These are phyloP conservation scores for Neodon shergylaensis DNA, from an alignment of 2,113 vertebrate genomes.

Conservation along the genomic window DNA sequence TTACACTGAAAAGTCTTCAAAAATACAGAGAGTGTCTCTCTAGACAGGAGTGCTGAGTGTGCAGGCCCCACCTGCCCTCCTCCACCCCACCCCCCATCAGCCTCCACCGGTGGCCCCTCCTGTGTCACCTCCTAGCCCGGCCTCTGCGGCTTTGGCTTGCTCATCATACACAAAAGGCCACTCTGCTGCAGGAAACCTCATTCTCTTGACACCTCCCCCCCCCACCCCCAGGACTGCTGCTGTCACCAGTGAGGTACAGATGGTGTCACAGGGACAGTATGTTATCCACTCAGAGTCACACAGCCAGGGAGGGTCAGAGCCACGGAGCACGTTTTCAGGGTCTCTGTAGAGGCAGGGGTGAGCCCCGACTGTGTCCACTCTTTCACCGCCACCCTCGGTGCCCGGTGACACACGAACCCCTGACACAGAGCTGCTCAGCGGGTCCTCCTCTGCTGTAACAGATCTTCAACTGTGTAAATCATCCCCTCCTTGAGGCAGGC, in stretches of 20 bases:
- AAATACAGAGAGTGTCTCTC: not conserved
- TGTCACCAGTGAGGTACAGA: not conserved
- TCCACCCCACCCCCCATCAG: too few species aligned
- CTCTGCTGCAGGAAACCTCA: not conserved
- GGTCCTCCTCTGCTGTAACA: conserved; percentile 72
- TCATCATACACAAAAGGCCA: too few species aligned
- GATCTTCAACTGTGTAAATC: conserved; percentile 74
- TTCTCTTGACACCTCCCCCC: not conserved
- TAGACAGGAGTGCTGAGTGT: rapidly evolving
- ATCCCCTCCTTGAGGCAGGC: conserved; percentile 72
- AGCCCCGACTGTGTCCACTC: too few species aligned
- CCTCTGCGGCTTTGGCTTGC: rapidly evolving
- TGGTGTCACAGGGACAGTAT: not conserved
- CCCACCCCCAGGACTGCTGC: not conserved
- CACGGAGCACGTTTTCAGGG: rapidly evolving
- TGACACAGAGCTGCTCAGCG: conserved; percentile 67
- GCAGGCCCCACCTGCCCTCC: rapidly evolving
- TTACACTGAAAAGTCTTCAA: not conserved
- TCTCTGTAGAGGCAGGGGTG: not conserved
- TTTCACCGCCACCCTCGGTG: conserved; percentile 41
- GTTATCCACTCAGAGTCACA: not conserved
- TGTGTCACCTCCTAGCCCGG: rapidly evolving
- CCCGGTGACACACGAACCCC: conserved; percentile 65
- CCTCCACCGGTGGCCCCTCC: too few species aligned
- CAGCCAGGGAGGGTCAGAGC: not conserved